phyloP scores from a whole-genome alignment of 2,888 invertebrate genomes.

The Cheilosia vernalis region DNA sequence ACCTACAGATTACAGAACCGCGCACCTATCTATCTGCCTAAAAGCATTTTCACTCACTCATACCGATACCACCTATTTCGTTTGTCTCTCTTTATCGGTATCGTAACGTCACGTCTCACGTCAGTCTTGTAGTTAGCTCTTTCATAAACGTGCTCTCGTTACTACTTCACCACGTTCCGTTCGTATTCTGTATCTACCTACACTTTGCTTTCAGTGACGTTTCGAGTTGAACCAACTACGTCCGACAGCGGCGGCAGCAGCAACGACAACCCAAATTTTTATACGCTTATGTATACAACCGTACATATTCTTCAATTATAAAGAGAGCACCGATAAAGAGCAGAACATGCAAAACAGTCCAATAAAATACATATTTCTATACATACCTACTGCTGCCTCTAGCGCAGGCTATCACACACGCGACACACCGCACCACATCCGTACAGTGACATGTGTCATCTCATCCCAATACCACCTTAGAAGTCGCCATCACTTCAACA shows the following conservation, averaged over 20 bases:
- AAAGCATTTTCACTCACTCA: constrained; percentile 11
- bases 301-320: constrained; percentile 15
- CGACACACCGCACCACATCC: constrained; percentile 14
- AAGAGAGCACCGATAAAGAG: constrained; percentile 61
- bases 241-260: constrained; percentile 7
- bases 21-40: neutral
- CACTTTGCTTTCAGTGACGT: constrained; percentile 27
- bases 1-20: neutral
- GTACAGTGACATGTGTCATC: constrained; percentile 43
- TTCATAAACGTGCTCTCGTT: constrained; percentile 62
- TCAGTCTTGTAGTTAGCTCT: constrained; percentile 25
- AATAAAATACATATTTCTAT: constrained; percentile 46
- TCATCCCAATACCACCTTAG: constrained; percentile 58
- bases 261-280: constrained; percentile 25
- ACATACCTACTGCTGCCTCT: constrained; percentile 2
- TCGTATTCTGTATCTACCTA: constrained; percentile 34
- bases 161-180: constrained; percentile 46
- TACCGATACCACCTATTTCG: neutral
- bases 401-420: too few species aligned
- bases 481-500: constrained; percentile 42
- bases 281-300: constrained; percentile 14
- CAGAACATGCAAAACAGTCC: constrained; percentile 57
- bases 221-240: constrained; percentile 36
- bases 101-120: too few species aligned
- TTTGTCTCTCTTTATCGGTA: constrained; percentile 22